These are phyloP conservation scores for Thereva nobilitata DNA, from an alignment of 2,888 invertebrate species.

Conservation along the genomic window DNA sequence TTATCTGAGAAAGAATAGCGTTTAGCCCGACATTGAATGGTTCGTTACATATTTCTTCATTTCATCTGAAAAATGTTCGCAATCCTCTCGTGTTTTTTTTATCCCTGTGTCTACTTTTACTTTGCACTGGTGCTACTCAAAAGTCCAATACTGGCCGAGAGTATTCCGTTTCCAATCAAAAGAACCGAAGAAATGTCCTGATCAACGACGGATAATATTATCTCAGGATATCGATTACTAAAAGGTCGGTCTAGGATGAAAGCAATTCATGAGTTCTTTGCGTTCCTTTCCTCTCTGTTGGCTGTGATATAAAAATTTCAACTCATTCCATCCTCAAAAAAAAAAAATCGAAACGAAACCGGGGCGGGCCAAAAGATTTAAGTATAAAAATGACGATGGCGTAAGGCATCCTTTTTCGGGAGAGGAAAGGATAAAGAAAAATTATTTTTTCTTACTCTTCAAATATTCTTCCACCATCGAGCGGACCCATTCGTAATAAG, in stretches of 20 bases:
- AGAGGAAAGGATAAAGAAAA: constrained; percentile 21
- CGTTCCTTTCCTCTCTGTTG: constrained; percentile 20
- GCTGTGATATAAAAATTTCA: constrained; percentile 31
- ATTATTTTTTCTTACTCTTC: constrained; percentile 35
- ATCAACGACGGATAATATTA: constrained; percentile 34
- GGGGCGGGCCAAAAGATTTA: constrained; percentile 17
- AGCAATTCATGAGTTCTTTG: constrained; percentile 36
- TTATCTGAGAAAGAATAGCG: too few species aligned
- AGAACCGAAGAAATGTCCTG: constrained; percentile 28
- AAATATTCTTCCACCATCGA: constrained; percentile 31
- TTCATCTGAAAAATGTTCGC: too few species aligned
- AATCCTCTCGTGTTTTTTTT: too few species aligned
- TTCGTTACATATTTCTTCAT: too few species aligned
- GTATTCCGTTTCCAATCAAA: constrained; percentile 32
- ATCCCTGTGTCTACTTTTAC: neutral
- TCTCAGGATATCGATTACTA: constrained; percentile 36
- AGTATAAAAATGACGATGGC: constrained; percentile 15
- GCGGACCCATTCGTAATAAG: constrained; percentile 22
- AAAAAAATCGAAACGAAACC: neutral
- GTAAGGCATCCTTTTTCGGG: constrained; percentile 7
- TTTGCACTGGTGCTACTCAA: constrained; percentile 4
- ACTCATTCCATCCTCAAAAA: constrained; percentile 18
- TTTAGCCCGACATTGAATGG: too few species aligned
- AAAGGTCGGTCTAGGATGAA: constrained; percentile 35
- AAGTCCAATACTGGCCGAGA: constrained; percentile 5